phyloP scores from a whole-genome alignment of 2,888 invertebrate species.

The Lepidonotus clava region DNA sequence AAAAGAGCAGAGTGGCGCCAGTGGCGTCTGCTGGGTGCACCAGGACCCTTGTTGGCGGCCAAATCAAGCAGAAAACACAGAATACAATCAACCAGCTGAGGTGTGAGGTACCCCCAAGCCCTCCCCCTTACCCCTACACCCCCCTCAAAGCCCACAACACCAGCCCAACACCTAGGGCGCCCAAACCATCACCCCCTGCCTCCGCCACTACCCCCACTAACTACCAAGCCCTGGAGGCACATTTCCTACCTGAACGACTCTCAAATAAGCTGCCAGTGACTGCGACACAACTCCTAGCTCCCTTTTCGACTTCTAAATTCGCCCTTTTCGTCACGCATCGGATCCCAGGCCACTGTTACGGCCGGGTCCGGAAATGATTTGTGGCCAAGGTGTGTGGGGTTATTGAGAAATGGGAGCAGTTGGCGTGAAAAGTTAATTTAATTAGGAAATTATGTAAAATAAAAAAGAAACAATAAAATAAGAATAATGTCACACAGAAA shows the following conservation, averaged over 20 bases:
- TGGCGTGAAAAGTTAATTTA: conserved; percentile 18
- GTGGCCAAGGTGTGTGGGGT: neutral
- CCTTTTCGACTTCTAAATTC: conserved; percentile 25
- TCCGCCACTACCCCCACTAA: neutral
- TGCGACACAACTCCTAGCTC: conserved; percentile 10
- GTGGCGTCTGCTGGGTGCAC: conserved; percentile 1
- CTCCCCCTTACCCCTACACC: neutral
- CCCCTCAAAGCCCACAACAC: neutral
- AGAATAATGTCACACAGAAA: too few relatives aligned
- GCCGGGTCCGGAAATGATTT: conserved; percentile 1
- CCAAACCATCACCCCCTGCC: neutral
- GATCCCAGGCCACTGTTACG: conserved; percentile 25
- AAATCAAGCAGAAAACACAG: neutral
- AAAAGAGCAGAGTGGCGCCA: neutral
- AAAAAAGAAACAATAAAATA: neutral
- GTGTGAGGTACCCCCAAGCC: neutral
- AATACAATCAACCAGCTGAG: conserved; percentile 32
- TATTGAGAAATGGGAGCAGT: too few relatives aligned
- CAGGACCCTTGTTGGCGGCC: conserved; percentile 20
- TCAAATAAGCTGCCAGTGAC: neutral
- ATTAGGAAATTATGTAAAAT: neutral
- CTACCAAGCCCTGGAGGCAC: conserved; percentile 7
- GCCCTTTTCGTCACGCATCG: neutral
- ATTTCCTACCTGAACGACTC: neutral
- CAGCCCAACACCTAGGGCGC: conserved; percentile 1